Conservation (phyloP, 2,797 vertebrate species). For the Arnoldichthys spilopterus region DNA sequence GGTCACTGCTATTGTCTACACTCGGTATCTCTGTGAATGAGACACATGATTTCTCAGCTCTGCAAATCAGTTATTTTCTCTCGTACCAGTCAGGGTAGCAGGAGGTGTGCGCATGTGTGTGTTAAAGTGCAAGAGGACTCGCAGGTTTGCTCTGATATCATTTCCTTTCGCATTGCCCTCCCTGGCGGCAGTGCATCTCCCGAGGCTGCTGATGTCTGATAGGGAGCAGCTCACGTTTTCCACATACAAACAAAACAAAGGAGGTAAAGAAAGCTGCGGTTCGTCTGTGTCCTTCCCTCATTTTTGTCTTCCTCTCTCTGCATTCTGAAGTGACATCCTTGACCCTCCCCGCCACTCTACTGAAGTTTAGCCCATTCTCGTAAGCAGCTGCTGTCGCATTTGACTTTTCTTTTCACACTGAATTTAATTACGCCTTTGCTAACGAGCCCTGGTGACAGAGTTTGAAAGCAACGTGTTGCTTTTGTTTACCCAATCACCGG, state of each 20-base stretch:
- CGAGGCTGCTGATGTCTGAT: constrained; percentile 55
- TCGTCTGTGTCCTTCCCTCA: constrained; percentile 3
- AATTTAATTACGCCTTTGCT: constrained; percentile 46
- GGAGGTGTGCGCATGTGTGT: background rate
- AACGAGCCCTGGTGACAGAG: constrained; percentile 29
- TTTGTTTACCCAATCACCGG: constrained; percentile 41
- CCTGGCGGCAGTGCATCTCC: constrained; percentile 39
- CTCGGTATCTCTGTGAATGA: constrained; percentile 26
- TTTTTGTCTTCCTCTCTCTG: constrained; percentile 13
- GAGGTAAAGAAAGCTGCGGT: constrained; percentile 5
- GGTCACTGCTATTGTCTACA: constrained; percentile 21
- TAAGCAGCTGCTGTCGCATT: constrained; percentile 5
- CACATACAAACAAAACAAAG: constrained; percentile 46
- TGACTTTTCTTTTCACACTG: constrained; percentile 2
- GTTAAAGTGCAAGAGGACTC: constrained; percentile 23
- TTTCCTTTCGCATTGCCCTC: constrained; percentile 49
- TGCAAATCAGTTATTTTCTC: background rate
- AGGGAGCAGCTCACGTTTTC: constrained; percentile 46
- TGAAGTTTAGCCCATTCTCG: constrained; percentile 19
- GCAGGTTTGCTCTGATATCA: constrained; percentile 37
- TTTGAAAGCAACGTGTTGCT: constrained; percentile 35
- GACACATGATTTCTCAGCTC: constrained; percentile 16
- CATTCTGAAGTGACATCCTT: background rate
- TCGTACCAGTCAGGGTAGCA: background rate
- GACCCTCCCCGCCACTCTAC: constrained; percentile 27